Base-by-base conservation (phyloP, 2,113 vertebrate species). In the Neolamprologus kungweensis region DNA sequence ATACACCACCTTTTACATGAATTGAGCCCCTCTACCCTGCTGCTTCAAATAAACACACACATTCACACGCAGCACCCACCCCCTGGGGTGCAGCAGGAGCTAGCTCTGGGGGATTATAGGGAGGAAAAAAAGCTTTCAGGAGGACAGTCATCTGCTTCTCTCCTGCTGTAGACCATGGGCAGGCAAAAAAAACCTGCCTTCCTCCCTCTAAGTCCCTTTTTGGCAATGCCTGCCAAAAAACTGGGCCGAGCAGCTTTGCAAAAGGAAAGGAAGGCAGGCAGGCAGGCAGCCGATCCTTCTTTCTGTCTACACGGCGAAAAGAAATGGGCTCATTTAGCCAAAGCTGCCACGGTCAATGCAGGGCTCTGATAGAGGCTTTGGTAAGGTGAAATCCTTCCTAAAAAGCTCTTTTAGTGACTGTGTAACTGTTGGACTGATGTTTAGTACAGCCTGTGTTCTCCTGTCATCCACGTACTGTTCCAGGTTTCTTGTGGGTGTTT, bases 91-190 rank as follows among this genome's bases (percentile, higher is more conserved):
- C 94, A 94, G 95, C 93, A 95, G 96, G 93, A 96, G 94, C 91
- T 93, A 78, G 95, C 95, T 95, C 94, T 90, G 92, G 93, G 94
- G 96, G 96, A 97, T 97, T 96, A 96, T 93, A 91, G 94, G 90
- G 87, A 88, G 89, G 88, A 80, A 87, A 94, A 92, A 91, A 92
- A 81, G 91, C 92, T 94, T 95, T 94, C 92, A 94, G 94, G 93
- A 96, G 93, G 94, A 95, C 92, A 87, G 94, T 96, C 95, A 94
- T 95, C 96, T 96, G 95, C 92, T 95, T 96, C 93, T 95, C 93
- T 91, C 88, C 91, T 93, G 90, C 90, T 94, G 91, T 90, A 95
- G 95, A 95, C 95, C 93, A 96, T 90, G 91, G 84, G 93, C 94
- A 95, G 93, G 91, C 91, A 80, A 84, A 84, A 85, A 81, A 91